phyloP scores from a whole-genome alignment of 2,113 vertebrate species.

The Scomber japonicus region DNA sequence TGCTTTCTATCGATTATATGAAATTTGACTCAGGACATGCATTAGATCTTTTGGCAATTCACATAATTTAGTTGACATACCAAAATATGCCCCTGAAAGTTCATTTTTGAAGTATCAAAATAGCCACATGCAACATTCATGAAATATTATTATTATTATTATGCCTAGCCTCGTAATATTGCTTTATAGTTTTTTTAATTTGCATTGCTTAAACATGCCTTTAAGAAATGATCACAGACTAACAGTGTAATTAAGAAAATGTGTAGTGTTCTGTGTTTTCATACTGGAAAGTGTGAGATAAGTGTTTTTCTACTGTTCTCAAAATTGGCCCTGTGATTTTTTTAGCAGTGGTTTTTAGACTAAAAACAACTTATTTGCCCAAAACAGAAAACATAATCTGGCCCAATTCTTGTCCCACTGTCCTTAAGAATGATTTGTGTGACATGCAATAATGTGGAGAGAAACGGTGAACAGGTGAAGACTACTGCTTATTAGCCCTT shows the following conservation, averaged over 20 bases:
- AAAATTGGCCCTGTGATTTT: constrained; percentile 40
- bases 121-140: too few relatives aligned
- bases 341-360: constrained; percentile 2
- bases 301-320: constrained; percentile 44
- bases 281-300: constrained; percentile 30
- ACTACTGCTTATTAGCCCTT: constrained; percentile 62
- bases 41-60: too few relatives aligned
- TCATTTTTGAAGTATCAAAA: too few relatives aligned
- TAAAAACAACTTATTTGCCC: constrained; percentile 10
- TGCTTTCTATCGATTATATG: constrained; percentile 15
- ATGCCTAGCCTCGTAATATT: too few relatives aligned
- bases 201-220: too few relatives aligned
- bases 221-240: not conserved
- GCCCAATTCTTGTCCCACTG: constrained; percentile 11
- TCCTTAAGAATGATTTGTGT: constrained; percentile 41
- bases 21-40: not conserved
- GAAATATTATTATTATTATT: too few relatives aligned
- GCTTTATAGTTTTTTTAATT: too few relatives aligned
- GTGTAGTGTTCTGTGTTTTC: not conserved
- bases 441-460: constrained; percentile 44
- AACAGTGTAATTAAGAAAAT: constrained; percentile 56
- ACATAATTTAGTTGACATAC: too few relatives aligned
- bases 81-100: too few relatives aligned
- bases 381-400: constrained; percentile 16
- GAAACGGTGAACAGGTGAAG: constrained; percentile 51